These are phyloP conservation scores for Parapristionchus giblindavisi DNA, from an alignment of 2,888 invertebrate species.

Conservation along the genomic window DNA sequence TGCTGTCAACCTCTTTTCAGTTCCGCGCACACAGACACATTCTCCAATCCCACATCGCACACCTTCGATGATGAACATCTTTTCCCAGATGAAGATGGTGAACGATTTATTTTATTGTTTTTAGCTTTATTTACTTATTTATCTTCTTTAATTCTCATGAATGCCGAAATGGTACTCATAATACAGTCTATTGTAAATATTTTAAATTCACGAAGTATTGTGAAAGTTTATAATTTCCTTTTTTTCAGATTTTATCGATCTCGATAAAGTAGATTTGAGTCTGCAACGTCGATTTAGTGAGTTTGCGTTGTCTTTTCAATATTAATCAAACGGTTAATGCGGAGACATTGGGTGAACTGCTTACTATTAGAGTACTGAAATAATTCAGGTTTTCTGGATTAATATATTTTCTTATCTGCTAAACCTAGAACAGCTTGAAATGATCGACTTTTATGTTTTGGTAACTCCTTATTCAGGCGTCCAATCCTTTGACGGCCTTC, in stretches of 20 bases:
- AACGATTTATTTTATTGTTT: background rate
- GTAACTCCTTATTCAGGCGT: background rate
- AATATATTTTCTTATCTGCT: too few species aligned
- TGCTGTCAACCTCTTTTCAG: background rate
- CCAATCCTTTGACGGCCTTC: background rate
- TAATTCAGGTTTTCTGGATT: too few species aligned
- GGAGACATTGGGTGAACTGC: background rate
- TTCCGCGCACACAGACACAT: background rate
- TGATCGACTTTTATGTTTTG: background rate
- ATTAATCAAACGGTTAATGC: background rate
- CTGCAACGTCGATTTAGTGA: slow-evolving; percentile 20
- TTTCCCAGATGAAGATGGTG: background rate
- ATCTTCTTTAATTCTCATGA: too few species aligned
- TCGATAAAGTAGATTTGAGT: slow-evolving; percentile 14
- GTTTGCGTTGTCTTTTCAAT: background rate
- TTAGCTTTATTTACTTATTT: too few species aligned
- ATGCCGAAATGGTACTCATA: too few species aligned
- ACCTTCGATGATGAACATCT: slow-evolving; percentile 19
- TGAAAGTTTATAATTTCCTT: background rate
- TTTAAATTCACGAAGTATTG: background rate
- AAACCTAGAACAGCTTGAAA: background rate
- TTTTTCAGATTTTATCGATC: slow-evolving; percentile 29
- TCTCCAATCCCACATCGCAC: slow-evolving; percentile 15
- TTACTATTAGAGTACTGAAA: too few species aligned
- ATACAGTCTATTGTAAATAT: too few species aligned